Base-by-base conservation (phyloP, 1,140 invertebrate species). In the Aradophagus sp. region DNA sequence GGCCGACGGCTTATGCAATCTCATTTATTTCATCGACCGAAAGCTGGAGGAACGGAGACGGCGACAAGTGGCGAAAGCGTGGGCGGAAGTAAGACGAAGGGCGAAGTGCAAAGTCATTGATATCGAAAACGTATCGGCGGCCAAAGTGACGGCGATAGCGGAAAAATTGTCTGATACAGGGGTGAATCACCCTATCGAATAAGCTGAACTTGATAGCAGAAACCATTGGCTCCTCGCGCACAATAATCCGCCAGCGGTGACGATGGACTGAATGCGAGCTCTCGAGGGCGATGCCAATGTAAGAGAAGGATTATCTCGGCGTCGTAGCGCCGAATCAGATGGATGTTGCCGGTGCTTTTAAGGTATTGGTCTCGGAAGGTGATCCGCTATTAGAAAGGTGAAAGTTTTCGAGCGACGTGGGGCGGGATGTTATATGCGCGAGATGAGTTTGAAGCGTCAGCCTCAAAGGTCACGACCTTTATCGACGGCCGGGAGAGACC, bases 301-400 rank as follows among this genome's bases (percentile, higher is more conserved):
- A 79, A 77, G 78, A 80, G 79, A 79, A 75, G 80, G 80, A 80
- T 83, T 84, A 81, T 82, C 76, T 75, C 53, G 72, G 48, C 72
- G 71, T 74, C 61, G 61, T 62, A 45, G 61, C 53, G 73, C 71
- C 65, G 74, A 77, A 79, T 78, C 77, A 76, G 79, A 80, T 79
- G 75, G 77, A 42, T 65, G 62, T 50, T 74, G 73, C 52, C 66
- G 56, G 63, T 55, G 77, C 76, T 79, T 79, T 79, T 77, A 80
- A 82, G 79, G 74, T 82, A 80, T 81, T 82, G 78, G 74, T 73
- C 73, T 73, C 66, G 35, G 41, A 61, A 53, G 66, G 67, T 62
- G 70, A 69, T 75, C 58, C 66, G 53, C 36, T 44, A 63, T 63
- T 63, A 55, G 53, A 70, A 53, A 52, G 59, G 68, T 71, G 59